These are phyloP conservation scores for Phorcus lineatus DNA, from an alignment of 2,888 invertebrate genomes.

Conservation along the genomic window DNA sequence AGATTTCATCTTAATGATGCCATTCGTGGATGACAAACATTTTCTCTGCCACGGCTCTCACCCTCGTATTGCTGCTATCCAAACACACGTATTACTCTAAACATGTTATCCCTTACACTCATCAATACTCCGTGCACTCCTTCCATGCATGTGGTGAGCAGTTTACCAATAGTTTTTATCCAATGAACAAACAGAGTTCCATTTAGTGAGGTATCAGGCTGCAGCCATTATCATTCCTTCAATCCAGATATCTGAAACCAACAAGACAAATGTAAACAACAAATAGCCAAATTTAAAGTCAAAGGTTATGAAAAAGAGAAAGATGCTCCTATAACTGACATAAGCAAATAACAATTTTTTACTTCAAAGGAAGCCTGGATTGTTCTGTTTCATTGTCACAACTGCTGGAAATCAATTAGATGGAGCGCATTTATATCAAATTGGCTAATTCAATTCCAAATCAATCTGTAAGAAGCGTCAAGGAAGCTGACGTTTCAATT, in stretches of 20 bases:
- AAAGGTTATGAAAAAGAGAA: not conserved
- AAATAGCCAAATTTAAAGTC: slow-evolving; percentile 1
- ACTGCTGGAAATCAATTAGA: not conserved
- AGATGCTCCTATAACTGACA: not conserved
- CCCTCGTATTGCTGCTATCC: not conserved
- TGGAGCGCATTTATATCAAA: not conserved
- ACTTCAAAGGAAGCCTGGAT: no score
- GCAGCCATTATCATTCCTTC: not conserved
- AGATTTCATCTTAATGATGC: not conserved
- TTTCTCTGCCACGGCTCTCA: not conserved
- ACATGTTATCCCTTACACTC: not conserved
- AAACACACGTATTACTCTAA: not conserved
- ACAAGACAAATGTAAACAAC: slow-evolving; percentile 11
- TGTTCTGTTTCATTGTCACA: not conserved
- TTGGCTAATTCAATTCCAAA: no score
- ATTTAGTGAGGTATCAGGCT: slow-evolving; percentile 11
- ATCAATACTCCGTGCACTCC: slow-evolving; percentile 10
- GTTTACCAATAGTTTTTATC: slow-evolving; percentile 3
- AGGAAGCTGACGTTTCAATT: no score
- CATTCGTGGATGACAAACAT: not conserved
- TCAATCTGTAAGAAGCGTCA: no score
- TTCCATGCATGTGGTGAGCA: slow-evolving; percentile 4
- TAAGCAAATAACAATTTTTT: not conserved
- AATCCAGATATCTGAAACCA: slow-evolving; percentile 3
- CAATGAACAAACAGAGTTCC: slow-evolving; percentile 15